Base-by-base conservation (phyloP, 2,888 invertebrate genomes). In the Drosophila hamatofila region DNA sequence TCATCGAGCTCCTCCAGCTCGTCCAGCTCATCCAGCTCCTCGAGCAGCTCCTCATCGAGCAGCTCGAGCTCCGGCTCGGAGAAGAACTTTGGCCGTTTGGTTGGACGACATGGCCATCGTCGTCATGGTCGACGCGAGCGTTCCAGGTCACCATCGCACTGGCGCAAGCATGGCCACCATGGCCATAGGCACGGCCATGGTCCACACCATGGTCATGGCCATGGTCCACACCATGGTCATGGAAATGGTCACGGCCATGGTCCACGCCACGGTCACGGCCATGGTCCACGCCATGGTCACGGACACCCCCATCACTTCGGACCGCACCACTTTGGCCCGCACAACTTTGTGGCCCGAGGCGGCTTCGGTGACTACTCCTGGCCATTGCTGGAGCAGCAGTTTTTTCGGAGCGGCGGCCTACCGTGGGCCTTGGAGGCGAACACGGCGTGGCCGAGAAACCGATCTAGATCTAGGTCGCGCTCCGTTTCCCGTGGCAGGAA, bases 351-450 rank as follows among this genome's bases (percentile, higher is more conserved):
- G 41, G 39, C 35, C 14, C 56, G 56, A 30, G 63, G 46, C 25
- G 18, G 30, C 35, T 33, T n/a, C 23, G 59, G 41, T 63, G 55
- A 56, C 39, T 52, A 23, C 25, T 49, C 59, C 6, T 67, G 67
- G 54, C 48, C 66, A 9, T 21, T 42, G 48, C 61, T 62, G 54
- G 78, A 66, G 14, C 51, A 49, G 27, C 75, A 74, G 85, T 87
- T 85, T 89, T 87, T 85, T 85, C 89, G 78, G 67, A 62, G 39
- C 55, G 52, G 41, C 72, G 82, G 89, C 78, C 84, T 73, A 61
- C 89, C 85, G 80, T 75, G 82, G 72, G 78, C 67, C 78, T 57
- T 33, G 70, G 72, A 69, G 41, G 52, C 64, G 49, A 65, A n/a
- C 67, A 54, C 67, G 82, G 74, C 55, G 48, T 27, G 42, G 11